These are phyloP conservation scores for Moxostoma hubbsi DNA, from an alignment of 2,797 vertebrate species.

Conservation along the genomic window DNA sequence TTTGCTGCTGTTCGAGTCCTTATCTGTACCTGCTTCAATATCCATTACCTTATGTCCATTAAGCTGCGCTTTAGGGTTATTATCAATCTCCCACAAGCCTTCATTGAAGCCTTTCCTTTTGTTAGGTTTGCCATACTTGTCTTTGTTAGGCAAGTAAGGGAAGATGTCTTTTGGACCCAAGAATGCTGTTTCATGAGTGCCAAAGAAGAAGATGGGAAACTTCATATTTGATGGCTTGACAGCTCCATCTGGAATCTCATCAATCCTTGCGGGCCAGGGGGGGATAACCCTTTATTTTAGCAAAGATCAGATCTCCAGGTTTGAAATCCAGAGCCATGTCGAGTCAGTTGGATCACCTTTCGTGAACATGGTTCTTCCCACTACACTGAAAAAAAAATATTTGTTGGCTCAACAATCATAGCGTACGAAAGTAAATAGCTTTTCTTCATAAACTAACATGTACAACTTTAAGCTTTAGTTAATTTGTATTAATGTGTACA, in stretches of 20 bases:
- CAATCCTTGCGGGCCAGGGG: slow-evolving; percentile 69
- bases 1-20: slow-evolving; percentile 71
- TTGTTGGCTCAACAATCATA: no score
- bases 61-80: slow-evolving; percentile 96
- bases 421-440: no score
- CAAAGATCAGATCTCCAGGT: no score
- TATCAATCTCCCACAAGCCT: slow-evolving; percentile 97
- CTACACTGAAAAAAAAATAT: no score
- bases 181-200: slow-evolving; percentile 97
- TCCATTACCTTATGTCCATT: slow-evolving; percentile 86
- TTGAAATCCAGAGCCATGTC: no score
- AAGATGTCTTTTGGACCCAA: slow-evolving; percentile 97
- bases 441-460: no score
- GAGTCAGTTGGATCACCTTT: no score
- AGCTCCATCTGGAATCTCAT: slow-evolving; percentile 94
- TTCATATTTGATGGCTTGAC: slow-evolving; percentile 94
- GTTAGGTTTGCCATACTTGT: slow-evolving; percentile 96
- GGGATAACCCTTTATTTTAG: no score
- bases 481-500: no score
- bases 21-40: slow-evolving; percentile 60
- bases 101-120: slow-evolving; percentile 99
- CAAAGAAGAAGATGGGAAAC: slow-evolving; percentile 97
- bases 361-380: no score
- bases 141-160: slow-evolving; percentile 93
- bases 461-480: no score